A percentile compares a stretch with the other conserved stretches of the same genome.
Evolutionary conservation across 1,140 invertebrate genomes (phyloP).

Genomic region (Idris sp.): DNA sequence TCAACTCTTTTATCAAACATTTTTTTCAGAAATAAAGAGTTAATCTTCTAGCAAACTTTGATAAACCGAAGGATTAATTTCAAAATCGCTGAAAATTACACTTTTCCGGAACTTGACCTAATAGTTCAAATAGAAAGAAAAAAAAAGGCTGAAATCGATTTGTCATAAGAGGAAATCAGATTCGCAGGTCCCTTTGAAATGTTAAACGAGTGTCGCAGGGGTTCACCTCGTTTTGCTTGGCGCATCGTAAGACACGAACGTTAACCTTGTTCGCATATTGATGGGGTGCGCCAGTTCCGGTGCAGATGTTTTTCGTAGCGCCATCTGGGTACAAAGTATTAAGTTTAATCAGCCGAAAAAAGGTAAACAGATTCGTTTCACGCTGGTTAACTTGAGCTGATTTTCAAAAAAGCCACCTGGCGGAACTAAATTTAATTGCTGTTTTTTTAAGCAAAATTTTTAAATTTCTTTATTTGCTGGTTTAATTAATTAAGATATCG

Average conservation of each 20-base stretch:
- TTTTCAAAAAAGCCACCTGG: neutral
- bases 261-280: constrained; percentile 53
- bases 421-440: too few relatives aligned
- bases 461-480: too few relatives aligned
- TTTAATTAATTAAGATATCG: too few relatives aligned
- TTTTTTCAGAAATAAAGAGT: too few relatives aligned
- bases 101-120: too few relatives aligned
- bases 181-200: constrained; percentile 45
- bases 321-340: constrained; percentile 13
- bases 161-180: constrained; percentile 15
- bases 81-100: too few relatives aligned
- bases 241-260: constrained; percentile 34
- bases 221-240: constrained; percentile 52
- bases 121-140: constrained; percentile 4
- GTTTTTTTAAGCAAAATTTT: too few relatives aligned
- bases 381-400: too few relatives aligned
- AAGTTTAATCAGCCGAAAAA: constrained; percentile 19
- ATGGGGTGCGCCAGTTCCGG: constrained; percentile 54
- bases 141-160: constrained; percentile 26
- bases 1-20: too few relatives aligned
- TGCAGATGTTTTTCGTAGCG: constrained; percentile 29
- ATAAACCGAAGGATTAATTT: too few relatives aligned
- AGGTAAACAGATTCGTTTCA: constrained; percentile 3
- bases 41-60: too few relatives aligned
- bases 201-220: constrained; percentile 39